These are phyloP conservation scores for Mustela nigripes DNA, from an alignment of 2,113 vertebrate genomes.

Conservation along the genomic window DNA sequence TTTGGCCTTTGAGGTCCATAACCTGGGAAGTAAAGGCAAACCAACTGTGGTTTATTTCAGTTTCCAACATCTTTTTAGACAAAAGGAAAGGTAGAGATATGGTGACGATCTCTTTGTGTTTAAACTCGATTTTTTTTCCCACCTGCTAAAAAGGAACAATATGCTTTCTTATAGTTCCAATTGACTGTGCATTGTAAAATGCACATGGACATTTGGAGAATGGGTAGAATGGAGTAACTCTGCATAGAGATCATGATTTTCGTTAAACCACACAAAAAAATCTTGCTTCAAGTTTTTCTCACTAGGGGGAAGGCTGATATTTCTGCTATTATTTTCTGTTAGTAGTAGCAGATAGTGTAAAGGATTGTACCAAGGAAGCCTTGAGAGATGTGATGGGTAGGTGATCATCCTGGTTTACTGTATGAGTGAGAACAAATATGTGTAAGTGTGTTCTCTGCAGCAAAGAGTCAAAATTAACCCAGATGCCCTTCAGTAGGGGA, in stretches of 20 bases:
- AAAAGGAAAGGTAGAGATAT: background rate
- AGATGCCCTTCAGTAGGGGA: background rate
- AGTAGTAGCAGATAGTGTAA: background rate
- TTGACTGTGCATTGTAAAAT: background rate
- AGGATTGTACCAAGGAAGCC: background rate
- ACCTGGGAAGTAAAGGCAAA: constrained; percentile 88
- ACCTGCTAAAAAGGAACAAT: background rate
- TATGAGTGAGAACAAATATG: background rate
- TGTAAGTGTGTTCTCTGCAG: background rate
- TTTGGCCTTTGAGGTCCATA: constrained; percentile 99
- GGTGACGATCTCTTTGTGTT: background rate
- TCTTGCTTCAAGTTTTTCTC: background rate
- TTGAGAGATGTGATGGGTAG: background rate
- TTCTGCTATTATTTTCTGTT: background rate
- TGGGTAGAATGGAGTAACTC: background rate
- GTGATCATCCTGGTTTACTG: background rate
- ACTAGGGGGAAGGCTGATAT: background rate
- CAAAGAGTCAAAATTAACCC: background rate
- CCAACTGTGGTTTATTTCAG: background rate
- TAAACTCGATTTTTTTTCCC: background rate
- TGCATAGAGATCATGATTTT: background rate
- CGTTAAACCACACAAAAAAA: background rate
- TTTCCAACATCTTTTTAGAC: background rate
- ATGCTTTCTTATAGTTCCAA: background rate
- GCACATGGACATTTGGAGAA: background rate